phyloP scores from a whole-genome alignment of 2,797 vertebrate genomes.

The Enteromius trimaculatus region DNA sequence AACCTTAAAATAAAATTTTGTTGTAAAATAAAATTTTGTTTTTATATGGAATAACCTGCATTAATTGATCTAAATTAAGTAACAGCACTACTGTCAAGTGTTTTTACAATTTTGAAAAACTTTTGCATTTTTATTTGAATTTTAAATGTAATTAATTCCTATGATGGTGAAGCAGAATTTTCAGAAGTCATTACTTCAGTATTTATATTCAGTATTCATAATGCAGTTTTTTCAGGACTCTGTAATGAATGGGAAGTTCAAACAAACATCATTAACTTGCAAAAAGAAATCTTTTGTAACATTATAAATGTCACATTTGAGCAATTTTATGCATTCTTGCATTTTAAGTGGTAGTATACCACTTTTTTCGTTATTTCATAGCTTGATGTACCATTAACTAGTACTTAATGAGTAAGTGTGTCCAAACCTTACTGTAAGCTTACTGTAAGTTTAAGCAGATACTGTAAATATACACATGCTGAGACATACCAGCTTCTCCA shows the following conservation, averaged over 20 bases:
- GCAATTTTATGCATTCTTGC: neutral
- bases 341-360: neutral
- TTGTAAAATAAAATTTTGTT: neutral
- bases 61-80: neutral
- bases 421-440: neutral
- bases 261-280: neutral
- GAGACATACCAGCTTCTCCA: slow-evolving; percentile 89
- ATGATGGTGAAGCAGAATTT: neutral
- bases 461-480: slow-evolving; percentile 34
- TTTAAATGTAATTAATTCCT: neutral
- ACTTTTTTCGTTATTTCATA: neutral
- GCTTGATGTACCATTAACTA: neutral
- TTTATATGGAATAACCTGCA: neutral
- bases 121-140: neutral
- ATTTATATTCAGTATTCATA: neutral
- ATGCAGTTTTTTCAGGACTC: neutral
- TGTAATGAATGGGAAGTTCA: neutral
- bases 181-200: neutral
- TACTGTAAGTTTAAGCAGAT: neutral
- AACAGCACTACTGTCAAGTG: neutral
- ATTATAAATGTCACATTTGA: neutral
- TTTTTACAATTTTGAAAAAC: neutral
- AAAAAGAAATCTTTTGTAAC: neutral
- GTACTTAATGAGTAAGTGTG: neutral
- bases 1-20: neutral